These are phyloP conservation scores for Pelecanus crispus DNA, from an alignment of 2,113 vertebrate genomes.

Conservation along the genomic window DNA sequence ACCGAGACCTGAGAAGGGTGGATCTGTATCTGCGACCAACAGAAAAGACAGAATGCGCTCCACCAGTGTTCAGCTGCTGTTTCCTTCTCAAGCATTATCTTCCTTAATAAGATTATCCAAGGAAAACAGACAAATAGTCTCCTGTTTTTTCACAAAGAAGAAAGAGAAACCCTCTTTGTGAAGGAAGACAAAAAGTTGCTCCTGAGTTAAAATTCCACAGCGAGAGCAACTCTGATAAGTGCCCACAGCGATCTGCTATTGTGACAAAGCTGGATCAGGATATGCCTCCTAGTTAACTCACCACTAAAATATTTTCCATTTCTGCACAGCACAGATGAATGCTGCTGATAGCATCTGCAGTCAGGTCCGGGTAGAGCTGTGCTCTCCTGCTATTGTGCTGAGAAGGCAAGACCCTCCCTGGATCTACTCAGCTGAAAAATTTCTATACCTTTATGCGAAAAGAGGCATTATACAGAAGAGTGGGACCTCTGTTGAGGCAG, in stretches of 20 bases:
- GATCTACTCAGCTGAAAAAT: background rate
- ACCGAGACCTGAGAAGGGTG: background rate
- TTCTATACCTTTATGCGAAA: background rate
- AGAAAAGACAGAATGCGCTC: background rate
- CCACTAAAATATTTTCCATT: constrained; percentile 23
- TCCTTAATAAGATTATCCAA: constrained; percentile 39
- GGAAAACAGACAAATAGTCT: constrained; percentile 35
- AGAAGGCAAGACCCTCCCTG: constrained; percentile 6
- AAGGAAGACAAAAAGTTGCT: constrained; percentile 26
- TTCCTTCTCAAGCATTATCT: constrained; percentile 18
- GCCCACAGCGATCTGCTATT: constrained; percentile 14
- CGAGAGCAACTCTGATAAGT: background rate
- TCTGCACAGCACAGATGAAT: constrained; percentile 27
- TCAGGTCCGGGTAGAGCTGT: background rate
- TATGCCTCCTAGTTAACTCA: constrained; percentile 33
- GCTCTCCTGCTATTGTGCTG: constrained; percentile 13
- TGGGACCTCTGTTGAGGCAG: background rate
- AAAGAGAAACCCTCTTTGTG: constrained; percentile 17
- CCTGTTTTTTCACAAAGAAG: constrained; percentile 15
- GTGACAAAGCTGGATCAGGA: constrained; percentile 58
- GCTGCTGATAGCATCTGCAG: background rate
- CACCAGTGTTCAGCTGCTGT: background rate
- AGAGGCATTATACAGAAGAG: background rate
- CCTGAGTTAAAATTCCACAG: background rate
- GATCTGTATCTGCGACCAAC: background rate